These are phyloP conservation scores for Rhagonycha fulva DNA, from an alignment of 2,888 invertebrate species.

Conservation along the genomic window DNA sequence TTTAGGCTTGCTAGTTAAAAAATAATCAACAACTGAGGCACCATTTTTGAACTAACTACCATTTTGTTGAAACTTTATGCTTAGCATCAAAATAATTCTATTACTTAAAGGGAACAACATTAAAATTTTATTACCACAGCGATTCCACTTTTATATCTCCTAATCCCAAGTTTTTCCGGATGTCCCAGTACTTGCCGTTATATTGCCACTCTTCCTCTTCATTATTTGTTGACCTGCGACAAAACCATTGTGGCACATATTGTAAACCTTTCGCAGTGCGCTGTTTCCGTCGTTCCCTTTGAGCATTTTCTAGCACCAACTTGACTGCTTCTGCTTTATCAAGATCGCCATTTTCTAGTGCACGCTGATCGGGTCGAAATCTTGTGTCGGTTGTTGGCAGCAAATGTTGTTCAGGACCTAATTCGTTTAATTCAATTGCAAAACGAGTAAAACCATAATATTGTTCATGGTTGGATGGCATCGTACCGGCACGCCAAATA, in stretches of 20 bases:
- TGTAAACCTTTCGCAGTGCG: conserved; percentile 61
- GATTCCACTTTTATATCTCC: conserved; percentile 59
- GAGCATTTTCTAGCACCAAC: conserved; percentile 71
- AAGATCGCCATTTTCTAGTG: conserved; percentile 76
- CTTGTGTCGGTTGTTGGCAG: conserved; percentile 79
- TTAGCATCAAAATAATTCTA: background rate
- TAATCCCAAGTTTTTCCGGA: conserved; percentile 69
- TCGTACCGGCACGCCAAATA: conserved; percentile 79
- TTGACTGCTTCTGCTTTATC: conserved; percentile 73
- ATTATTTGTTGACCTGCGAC: conserved; percentile 42
- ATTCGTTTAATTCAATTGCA: conserved; percentile 82
- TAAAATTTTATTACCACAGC: conserved; percentile 63
- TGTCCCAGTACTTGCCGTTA: conserved; percentile 77
- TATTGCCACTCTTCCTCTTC: conserved; percentile 74
- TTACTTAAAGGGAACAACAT: conserved; percentile 1
- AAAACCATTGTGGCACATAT: conserved; percentile 66
- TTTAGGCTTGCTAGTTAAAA: background rate
- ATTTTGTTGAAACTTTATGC: background rate
- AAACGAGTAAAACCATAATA: conserved; percentile 87
- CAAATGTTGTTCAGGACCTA: conserved; percentile 65
- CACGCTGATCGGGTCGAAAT: conserved; percentile 74
- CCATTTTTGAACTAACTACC: conserved; percentile 7
- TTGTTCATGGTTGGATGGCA: conserved; percentile 78
- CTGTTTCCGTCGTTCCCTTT: conserved; percentile 70
- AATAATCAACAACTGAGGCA: conserved; percentile 7